Base-by-base conservation (phyloP, 2,888 invertebrate genomes). In the Brachypterus glaber region DNA sequence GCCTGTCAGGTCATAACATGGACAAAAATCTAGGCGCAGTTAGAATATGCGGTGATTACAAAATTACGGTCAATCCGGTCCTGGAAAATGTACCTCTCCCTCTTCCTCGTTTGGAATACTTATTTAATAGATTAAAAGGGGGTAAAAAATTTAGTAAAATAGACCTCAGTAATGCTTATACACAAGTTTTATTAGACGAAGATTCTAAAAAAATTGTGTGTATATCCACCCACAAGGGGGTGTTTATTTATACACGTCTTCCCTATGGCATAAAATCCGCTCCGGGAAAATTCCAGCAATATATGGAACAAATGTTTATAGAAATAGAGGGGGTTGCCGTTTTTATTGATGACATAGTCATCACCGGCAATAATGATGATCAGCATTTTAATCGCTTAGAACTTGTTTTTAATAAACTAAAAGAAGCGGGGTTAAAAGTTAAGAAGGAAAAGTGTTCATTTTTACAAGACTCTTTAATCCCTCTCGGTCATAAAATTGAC, bases 181-280 rank as follows among this genome's bases (percentile, higher is more conserved):
- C n/a, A n/a, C n/a, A n/a, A n/a, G n/a, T n/a, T n/a, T n/a, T n/a
- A n/a, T n/a, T n/a, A n/a, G n/a, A n/a, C n/a, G n/a, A n/a, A n/a
- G n/a, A n/a, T n/a, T n/a, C n/a, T n/a, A n/a, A n/a, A n/a, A n/a
- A n/a, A 27, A 30, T 45, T 9, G 41, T 42, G n/a, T 51, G 51
- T 0, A 47, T 55, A 8, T 47, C 47, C 8, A 55, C 57, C 2
- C 53, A 51, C 25, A 44, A 40, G 12, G 52, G 55, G 1, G 36
- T 57, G 13, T 53, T 40, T 36, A 33, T 33, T n/a, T 51, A 48
- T 37, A 49, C 44, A 5, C 46, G 54, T 14, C 32, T 55, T 17
- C 50, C 54, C 3, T 55, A 49, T 40, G 58, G 56, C 4, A 48
- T 58, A 24, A 45, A 53, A 1, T 49, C 50, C 13, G 51, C 52